phyloP scores from a whole-genome alignment of 2,888 invertebrate genomes.

The Catotricha subobsoleta region DNA sequence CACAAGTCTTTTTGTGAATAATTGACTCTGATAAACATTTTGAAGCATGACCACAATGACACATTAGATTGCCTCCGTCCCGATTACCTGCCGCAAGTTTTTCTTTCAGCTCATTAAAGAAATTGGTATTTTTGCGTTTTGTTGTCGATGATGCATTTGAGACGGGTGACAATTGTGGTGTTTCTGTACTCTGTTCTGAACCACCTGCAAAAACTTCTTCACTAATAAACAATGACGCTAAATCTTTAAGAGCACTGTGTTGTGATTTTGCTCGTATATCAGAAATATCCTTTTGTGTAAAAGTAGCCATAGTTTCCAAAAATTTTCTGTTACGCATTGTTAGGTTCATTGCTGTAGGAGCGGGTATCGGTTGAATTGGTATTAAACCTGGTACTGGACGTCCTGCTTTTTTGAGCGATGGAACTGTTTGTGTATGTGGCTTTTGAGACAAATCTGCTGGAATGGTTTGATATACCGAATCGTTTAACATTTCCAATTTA shows the following conservation, averaged over 20 bases:
- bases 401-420: constrained; percentile 25
- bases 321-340: constrained; percentile 12
- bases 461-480: constrained; percentile 22
- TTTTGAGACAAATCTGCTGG: constrained; percentile 26
- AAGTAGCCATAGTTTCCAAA: neutral
- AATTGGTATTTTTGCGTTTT: constrained; percentile 43
- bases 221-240: constrained; percentile 28
- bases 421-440: neutral
- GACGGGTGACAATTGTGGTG: constrained; percentile 19
- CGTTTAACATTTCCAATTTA: constrained; percentile 13
- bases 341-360: constrained; percentile 24
- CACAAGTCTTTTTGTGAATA: constrained; percentile 53
- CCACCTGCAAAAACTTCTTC: constrained; percentile 1
- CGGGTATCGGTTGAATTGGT: constrained; percentile 39
- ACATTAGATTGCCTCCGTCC: constrained; percentile 46
- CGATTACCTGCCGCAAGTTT: constrained; percentile 46
- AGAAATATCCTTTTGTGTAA: neutral
- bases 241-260: constrained; percentile 35
- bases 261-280: constrained; percentile 25
- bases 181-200: constrained; percentile 13
- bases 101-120: constrained; percentile 67
- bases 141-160: constrained; percentile 16
- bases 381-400: constrained; percentile 61
- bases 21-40: constrained; percentile 67
- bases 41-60: constrained; percentile 57